Percentiles rank a stretch among this genome's conserved stretches.
phyloP scores from a whole-genome alignment of 2,888 invertebrate genomes.

The Dolichomitus sp. region DNA sequence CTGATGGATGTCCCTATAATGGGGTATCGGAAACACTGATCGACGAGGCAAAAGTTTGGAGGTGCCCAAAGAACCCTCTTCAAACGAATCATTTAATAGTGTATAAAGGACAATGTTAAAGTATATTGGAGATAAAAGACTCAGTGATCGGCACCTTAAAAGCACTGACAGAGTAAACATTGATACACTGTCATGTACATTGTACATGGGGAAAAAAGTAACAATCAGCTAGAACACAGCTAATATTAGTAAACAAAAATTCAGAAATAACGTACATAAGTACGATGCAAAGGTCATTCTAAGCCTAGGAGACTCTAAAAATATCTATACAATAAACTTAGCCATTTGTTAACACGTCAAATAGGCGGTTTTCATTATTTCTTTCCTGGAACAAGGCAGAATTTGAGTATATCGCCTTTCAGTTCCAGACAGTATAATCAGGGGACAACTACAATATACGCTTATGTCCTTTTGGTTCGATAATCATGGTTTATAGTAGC shows the following conservation, averaged over 20 bases:
- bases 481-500: not conserved
- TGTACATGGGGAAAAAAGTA: too few species aligned
- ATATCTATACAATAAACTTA: too few species aligned
- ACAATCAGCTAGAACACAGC: too few species aligned
- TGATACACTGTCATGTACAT: too few species aligned
- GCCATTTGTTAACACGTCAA: too few species aligned
- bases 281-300: too few species aligned
- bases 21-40: not conserved
- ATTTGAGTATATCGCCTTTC: not conserved
- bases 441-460: not conserved
- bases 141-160: not conserved
- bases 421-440: not conserved
- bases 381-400: not conserved
- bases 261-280: too few species aligned
- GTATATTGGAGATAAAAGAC: not conserved
- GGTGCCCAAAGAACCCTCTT: not conserved
- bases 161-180: too few species aligned
- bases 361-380: too few species aligned
- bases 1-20: constrained; percentile 36
- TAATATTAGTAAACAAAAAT: too few species aligned
- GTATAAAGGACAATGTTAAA: not conserved
- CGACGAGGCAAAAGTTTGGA: not conserved
- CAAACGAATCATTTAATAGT: not conserved
- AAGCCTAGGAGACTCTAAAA: too few species aligned
- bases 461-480: not conserved